Evolutionary conservation across 2,797 vertebrate genomes (phyloP), one percentile per base, ranked within the genome.

Genomic region (Girardinus metallicus): DNA sequence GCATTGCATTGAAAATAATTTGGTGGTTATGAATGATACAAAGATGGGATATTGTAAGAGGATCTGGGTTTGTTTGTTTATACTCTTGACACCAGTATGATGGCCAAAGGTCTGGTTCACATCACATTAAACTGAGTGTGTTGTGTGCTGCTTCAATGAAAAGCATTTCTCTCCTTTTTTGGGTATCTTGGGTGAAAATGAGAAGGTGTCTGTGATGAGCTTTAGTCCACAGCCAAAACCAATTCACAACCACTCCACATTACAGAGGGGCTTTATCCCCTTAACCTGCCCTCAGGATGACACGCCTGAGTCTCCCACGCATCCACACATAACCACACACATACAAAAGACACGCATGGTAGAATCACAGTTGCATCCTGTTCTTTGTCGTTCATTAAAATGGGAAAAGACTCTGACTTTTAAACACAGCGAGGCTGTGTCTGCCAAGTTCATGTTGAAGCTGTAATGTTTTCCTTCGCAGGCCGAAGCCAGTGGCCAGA

Each of bases 191-290:
- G 79, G 85, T 89, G 86, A 87, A 89, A 91, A 83, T 82, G 86
- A 90, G 83, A 85, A 89, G 82, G 92, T 91, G 91, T 92, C 88
- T 93, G 89, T 90, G 86, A 92, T 87, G 91, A 92, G 92, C 92
- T 93, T 94, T 93, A 94, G 91, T 91, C 87, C 34, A 3, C 76
- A 90, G 93, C 93, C 92, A 93, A 93, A 94, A 94, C 87, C 92
- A 93, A 92, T 94, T 92, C 93, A 93, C 86, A 93, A 86, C 73
- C 93, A 92, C 93, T 95, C 88, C 87, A 92, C 86, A 81, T 77
- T 92, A 86, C 90, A 94, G 93, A 93, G 92, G 87, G 89, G 91
- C 88, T 90, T 93, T 86, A 92, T 89, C 86, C 92, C 86, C 82
- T 84, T 84, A 87, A 92, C 92, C 89, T 93, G 89, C 85, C 91